Conservation (phyloP, 2,888 invertebrate genomes). For the Mesoligia furuncula region DNA sequence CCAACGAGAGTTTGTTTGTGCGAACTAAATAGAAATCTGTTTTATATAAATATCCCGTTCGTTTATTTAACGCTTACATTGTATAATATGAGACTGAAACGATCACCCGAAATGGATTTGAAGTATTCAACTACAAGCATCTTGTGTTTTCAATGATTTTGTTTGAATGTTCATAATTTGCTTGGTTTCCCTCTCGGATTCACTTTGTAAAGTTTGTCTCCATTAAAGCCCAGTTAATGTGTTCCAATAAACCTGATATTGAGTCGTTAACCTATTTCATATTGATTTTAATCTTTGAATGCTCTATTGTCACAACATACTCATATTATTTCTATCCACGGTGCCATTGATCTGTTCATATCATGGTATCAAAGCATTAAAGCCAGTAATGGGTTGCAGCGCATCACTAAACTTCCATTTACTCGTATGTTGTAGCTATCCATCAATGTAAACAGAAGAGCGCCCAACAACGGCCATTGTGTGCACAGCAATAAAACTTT, state of each 20-base stretch:
- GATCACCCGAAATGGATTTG: constrained; percentile 16
- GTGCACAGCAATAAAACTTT: constrained; percentile 54
- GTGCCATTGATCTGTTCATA: constrained; percentile 14
- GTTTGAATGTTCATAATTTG: constrained; percentile 8
- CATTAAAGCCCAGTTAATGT: neutral
- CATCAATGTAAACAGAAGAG: constrained; percentile 41
- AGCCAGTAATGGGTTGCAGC: constrained; percentile 26
- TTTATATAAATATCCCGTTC: neutral
- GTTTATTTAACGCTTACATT: constrained; percentile 11
- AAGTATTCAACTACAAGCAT: neutral
- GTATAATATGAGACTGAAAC: neutral
- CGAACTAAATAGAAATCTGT: neutral
- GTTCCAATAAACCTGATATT: neutral
- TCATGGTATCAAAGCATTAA: constrained; percentile 24
- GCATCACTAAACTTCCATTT: constrained; percentile 23
- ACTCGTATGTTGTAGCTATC: constrained; percentile 16
- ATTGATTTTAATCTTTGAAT: neutral
- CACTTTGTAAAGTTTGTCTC: neutral
- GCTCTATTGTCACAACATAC: neutral
- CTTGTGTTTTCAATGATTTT: neutral
- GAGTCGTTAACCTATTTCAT: neutral
- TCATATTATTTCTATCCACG: neutral
- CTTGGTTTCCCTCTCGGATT: neutral
- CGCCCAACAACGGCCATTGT: constrained; percentile 46
- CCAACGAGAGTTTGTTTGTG: neutral